Base-by-base conservation (phyloP, 2,888 invertebrate species). In the Sphecodes monilicornis region DNA sequence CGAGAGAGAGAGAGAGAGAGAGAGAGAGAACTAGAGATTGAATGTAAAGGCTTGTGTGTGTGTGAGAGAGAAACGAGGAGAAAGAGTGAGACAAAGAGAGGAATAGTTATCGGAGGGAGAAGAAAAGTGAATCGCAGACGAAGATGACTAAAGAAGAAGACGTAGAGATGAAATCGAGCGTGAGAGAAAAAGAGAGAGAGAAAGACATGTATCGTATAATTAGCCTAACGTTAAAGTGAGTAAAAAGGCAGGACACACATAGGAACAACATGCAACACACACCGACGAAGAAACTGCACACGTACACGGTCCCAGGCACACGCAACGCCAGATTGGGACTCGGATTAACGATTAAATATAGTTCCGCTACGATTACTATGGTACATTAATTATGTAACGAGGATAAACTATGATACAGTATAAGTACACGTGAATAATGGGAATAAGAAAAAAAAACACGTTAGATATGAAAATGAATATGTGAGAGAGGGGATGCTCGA, bases 311-410 rank as follows among this genome's bases (percentile, higher is more conserved):
- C 36, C 11, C 18, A 68, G 39, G 11, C 29, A 60, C 43, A 41
- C 46, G 36, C 26, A 66, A 92, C 90, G 90, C 90, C 88, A 91
- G 92, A 91, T 91, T 91, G 93, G 91, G 91, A 90, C 70, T 90
- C 90, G 91, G 87, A 91, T 89, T 91, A 92, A 89, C 26, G 60
- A 64, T 66, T 69, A 77, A 92, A 93, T 93, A 93, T 93, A 94
- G 93, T 93, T 94, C 92, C 91, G 93, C 92, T 92, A 92, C 92
- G 92, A 91, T 70, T 93, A 93, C 90, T 93, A 93, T 91, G 91
- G 91, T 91, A 90, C 77, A 91, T 91, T 93, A 93, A 92, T 92
- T 93, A 92, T 93, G 91, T 93, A 94, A 94, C 92, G 92, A 92
- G 91, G 92, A 93, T 93, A 93, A 93, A 92, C 91, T 91, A 91